Evolutionary conservation across 2,113 vertebrate species (phyloP), one percentile per base, ranked within the genome.

Genomic region (Gopherus evgoodei): DNA sequence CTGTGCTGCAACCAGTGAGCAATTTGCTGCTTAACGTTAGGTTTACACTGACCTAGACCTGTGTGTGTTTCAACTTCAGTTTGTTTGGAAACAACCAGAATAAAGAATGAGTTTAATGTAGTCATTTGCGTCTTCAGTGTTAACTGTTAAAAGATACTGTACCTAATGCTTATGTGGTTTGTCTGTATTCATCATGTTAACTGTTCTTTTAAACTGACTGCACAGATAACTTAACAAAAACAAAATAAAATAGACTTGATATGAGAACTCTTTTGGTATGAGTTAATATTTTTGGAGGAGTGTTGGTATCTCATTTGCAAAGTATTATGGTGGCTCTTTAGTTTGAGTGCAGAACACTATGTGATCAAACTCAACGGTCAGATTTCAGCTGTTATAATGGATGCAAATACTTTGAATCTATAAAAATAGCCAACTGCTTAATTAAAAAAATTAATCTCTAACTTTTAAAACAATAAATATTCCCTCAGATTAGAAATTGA

Each of bases 141-240:
- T 96, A 90, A 83, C 29, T 86, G 83, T 79, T 97, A 91, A 42
- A 14, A 3, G 0, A 59, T 94, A 88, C 57, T 97, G 29, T 97
- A 97, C 80, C 88, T 95, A 96, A 97, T 96, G 94, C 91, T 97
- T 97, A 93, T 93, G 90, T 98, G 96, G 72, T 94, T 89, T 95
- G 91, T 98, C 94, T 87, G 38, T 95, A 87, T 93, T 83, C 90
- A 94, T 94, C 3, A 88, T 93, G 35, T 97, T 97, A 96, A 96
- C 93, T 97, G 81, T 96, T 97, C 92, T 96, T 97, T 97, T 96
- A 93, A 97, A 97, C 88, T 96, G 85, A 97, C 95, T 94, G 93
- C 94, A 95, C 93, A 96, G 59, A 96, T 84, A 94, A 97, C 35
- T 50, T 97, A 96, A 97, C 96, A 88, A 96, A 95, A 97, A 96